phyloP scores from a whole-genome alignment of 30 jellyfish, hydroid and myxozoan species.

The Aurelia coerulea region DNA sequence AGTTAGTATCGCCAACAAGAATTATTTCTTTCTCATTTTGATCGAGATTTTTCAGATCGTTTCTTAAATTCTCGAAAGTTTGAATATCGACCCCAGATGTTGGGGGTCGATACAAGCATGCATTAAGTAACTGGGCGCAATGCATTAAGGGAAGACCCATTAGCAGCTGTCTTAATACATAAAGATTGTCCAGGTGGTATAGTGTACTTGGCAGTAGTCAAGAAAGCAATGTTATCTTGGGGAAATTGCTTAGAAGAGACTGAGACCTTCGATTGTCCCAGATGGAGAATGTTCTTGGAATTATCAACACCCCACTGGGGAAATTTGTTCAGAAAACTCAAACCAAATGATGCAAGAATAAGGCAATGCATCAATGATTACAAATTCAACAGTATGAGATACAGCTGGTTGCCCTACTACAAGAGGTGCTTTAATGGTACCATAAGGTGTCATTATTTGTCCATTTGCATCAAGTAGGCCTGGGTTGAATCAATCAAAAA shows the following conservation, averaged over 20 bases:
- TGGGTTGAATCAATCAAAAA: not conserved
- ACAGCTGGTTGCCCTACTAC: conserved; percentile 24
- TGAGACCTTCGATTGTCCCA: conserved; percentile 1
- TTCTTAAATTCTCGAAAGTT: no score
- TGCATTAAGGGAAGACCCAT: conserved; percentile 10
- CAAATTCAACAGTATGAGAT: not conserved
- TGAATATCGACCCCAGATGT: no score
- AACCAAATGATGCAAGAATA: no score
- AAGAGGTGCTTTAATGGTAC: conserved; percentile 19
- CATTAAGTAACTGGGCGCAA: no score
- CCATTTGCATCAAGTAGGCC: conserved; percentile 3
- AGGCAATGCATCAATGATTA: not conserved
- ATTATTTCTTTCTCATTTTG: no score
- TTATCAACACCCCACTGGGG: no score
- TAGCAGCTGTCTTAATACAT: not conserved
- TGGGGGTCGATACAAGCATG: no score
- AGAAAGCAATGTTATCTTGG: conserved; percentile 24
- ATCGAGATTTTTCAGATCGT: no score
- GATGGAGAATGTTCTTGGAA: conserved; percentile 4
- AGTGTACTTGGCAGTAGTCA: conserved; percentile 4
- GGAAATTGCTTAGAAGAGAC: conserved; percentile 1
- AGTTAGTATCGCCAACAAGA: no score
- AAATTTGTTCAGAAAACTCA: no score
- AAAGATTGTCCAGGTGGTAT: conserved; percentile 22
- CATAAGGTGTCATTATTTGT: not conserved